Conservation (phyloP, 1,140 invertebrate species). For the Rhopalosiphum maidis region DNA sequence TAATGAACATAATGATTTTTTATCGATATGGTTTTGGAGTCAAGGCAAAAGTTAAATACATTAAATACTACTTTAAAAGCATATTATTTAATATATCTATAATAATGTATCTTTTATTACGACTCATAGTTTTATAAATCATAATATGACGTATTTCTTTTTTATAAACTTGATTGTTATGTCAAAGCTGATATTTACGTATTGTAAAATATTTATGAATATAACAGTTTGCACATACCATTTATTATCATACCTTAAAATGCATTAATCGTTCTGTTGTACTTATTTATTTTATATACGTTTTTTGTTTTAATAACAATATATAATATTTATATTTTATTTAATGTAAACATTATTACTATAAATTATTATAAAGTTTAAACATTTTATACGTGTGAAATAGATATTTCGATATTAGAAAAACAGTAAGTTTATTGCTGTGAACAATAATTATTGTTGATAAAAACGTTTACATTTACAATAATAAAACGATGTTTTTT, state of each 20-base stretch:
- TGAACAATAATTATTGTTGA: neutral
- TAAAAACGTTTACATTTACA: no score
- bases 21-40: neutral
- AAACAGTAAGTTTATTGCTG: neutral
- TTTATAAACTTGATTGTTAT: neutral
- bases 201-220: neutral
- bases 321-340: neutral
- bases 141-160: neutral
- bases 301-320: neutral
- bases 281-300: neutral
- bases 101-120: no score
- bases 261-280: neutral
- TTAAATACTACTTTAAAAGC: neutral
- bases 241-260: neutral
- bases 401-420: neutral
- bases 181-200: neutral
- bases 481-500: neutral
- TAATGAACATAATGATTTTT: neutral
- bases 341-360: neutral
- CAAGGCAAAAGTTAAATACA: neutral
- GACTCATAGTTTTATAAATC: no score
- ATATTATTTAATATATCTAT: neutral
- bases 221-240: neutral
- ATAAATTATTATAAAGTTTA: neutral
- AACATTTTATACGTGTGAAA: neutral